Base-by-base conservation (phyloP, 2,797 vertebrate species). In the Enteromius anoplus region DNA sequence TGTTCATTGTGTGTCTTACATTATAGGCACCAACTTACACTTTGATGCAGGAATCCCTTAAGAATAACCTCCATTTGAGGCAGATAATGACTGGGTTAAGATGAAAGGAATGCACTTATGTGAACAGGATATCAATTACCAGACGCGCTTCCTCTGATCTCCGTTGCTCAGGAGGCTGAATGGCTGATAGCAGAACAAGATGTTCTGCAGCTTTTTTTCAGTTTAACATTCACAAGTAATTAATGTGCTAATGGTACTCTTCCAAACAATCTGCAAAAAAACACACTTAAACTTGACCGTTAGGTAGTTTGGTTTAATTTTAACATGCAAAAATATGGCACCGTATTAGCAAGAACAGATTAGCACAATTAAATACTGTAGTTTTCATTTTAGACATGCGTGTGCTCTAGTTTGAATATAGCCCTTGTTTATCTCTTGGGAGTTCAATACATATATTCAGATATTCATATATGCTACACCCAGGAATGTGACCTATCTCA, bases 261-360 rank as follows among this genome's bases (percentile, higher is more conserved):
- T 23, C 37, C 7, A 26, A 42, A 71, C 19, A 75, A 32, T 81
- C 71, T 66, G 12, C 17, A 79, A 76, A 79, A 76, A 42, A 85
- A 69, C 45, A 70, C 64, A 69, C 68, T 62, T n/a, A 64, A 15
- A 64, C 6, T 6, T 75, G 47, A 60, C 34, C 45, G 81, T 90
- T 91, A 93, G 93, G 92, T 93, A 92, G 88, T 92, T 93, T 88
- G 89, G 83, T 88, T 94, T 95, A 94, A 94, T 95, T 94, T 91
- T 87, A 78, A 92, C 93, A 92, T 94, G 93, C 94, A 93, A 89
- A 92, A 89, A 88, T 93, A 92, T 92, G 92, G 93, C 92, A 94
- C 93, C 10, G 23, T 49, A 32, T 66, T 32, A 75, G 29, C 62
- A 34, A 85, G 11, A 21, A 34, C 65, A 78, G 40, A 70, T 81